Evolutionary conservation across 2,888 invertebrate genomes (phyloP).

Genomic region (Cybosia mesomella): DNA sequence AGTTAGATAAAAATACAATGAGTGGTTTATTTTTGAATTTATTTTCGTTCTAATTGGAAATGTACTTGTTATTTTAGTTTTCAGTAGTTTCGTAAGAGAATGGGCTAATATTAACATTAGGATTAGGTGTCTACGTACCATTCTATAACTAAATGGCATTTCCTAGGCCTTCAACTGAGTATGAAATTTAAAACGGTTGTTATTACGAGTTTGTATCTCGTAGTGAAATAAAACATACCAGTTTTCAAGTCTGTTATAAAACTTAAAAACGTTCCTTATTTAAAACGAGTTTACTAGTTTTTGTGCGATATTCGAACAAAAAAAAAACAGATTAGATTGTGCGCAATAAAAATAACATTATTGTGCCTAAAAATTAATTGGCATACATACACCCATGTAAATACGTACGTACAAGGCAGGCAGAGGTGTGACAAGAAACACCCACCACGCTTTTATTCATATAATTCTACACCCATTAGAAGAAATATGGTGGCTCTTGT

Average conservation of each 20-base stretch:
- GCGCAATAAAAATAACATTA: no score
- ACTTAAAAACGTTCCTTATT: neutral
- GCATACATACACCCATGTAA: neutral
- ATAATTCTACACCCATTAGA: no score
- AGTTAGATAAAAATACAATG: no score
- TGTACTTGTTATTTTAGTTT: neutral
- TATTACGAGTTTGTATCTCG: neutral
- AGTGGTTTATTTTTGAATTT: no score
- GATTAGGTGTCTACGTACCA: no score
- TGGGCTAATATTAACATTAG: neutral
- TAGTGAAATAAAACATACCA: neutral
- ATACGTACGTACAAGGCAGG: neutral
- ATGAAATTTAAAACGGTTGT: no score
- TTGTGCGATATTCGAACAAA: neutral
- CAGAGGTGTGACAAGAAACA: neutral
- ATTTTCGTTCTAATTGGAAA: neutral
- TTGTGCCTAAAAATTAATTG: no score
- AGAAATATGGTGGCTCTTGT: no score
- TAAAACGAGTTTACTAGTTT: neutral
- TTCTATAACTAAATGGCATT: no score
- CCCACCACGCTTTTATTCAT: no score
- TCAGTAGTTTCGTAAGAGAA: neutral
- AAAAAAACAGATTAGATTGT: neutral
- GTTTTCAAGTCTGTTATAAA: neutral
- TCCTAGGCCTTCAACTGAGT: no score